Evolutionary conservation across 2,888 invertebrate genomes (phyloP).

Genomic region (Dasypogon diadema): DNA sequence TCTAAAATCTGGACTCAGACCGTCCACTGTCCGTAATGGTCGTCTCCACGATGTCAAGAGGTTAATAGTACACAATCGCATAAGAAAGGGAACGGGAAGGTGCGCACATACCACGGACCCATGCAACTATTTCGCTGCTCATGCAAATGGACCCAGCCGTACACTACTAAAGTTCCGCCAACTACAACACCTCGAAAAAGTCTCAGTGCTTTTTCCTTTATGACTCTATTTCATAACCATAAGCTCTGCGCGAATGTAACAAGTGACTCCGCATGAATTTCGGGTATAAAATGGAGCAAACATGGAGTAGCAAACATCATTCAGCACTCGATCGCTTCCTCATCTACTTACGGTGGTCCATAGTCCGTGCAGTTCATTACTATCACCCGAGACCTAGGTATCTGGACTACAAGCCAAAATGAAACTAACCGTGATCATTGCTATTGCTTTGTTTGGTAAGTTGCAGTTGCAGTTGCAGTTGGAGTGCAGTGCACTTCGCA

Average conservation of each 20-base stretch:
- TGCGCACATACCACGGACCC: slow-evolving; percentile 13
- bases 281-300: slow-evolving; percentile 46
- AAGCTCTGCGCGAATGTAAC: slow-evolving; percentile 31
- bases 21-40: neutral
- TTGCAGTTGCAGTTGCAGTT: slow-evolving; percentile 11
- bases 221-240: slow-evolving; percentile 40
- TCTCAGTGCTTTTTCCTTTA: slow-evolving; percentile 44
- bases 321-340: slow-evolving; percentile 40
- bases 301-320: slow-evolving; percentile 42
- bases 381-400: slow-evolving; percentile 8
- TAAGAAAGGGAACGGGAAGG: slow-evolving; percentile 30
- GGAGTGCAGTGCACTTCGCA: neutral
- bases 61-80: slow-evolving; percentile 20
- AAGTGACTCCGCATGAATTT: slow-evolving; percentile 32
- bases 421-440: slow-evolving; percentile 31
- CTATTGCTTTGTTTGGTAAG: slow-evolving; percentile 41
- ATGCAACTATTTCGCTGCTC: slow-evolving; percentile 24
- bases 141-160: neutral
- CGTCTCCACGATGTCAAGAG: slow-evolving; percentile 3
- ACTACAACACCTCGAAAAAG: slow-evolving; percentile 24
- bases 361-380: slow-evolving; percentile 38
- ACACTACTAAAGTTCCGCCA: slow-evolving; percentile 12
- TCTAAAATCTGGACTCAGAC: neutral
- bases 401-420: slow-evolving; percentile 1
- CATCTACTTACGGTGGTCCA: slow-evolving; percentile 45